Evolutionary conservation across 1,140 invertebrate genomes (phyloP), one percentile per base, ranked within the genome.

Genomic region (Cherax quadricarinatus): DNA sequence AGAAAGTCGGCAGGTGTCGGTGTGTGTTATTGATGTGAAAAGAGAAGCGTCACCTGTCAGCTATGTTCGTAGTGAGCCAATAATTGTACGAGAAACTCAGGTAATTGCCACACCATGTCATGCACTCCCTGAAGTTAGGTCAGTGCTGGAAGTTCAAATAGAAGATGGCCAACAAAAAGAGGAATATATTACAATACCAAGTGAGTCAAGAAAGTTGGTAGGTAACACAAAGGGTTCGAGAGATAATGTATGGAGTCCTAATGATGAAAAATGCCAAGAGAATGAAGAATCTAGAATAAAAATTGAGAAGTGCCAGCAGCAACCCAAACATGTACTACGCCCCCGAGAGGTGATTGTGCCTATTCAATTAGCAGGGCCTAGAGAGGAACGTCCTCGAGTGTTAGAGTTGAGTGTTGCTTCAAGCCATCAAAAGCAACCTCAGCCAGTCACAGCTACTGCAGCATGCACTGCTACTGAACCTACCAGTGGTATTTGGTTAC

Each of bases 11-110:
- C 93, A 91, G 48, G 87, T 91, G n/a, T 93, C 93, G 3, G 93
- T 93, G 53, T 93, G 93, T 82, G 88, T 93, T 4, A 93, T 93
- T 62, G 93, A 93, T 62, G 93, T 93, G n/a, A 89, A 92, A 70
- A 78, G 82, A 51, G 88, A 92, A n/a, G 80, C 48, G 16, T 78
- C 87, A n/a, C 89, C 89, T 16, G 93, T 93, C 7, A 85, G 80
- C 41, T 93, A 89, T 78, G 86, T 93, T 18, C 87, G 91, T 24
- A 86, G 91, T 60, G 90, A 93, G 62, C 93, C 93, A 12, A n/a
- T 93, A 83, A 82, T 93, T 57, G 90, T 93, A 18, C 66, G 90
- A 9, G 93, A 93, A 75, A 93, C 93, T 41, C 85, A 88, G n/a
- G 93, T 93, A 30, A 86, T 86, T 60, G 93, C 93, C 60, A 93